A percentile compares a stretch with the other conserved stretches of the same genome.
Conservation (phyloP, 2,888 invertebrate genomes). For the Siphlonurus alternatus region DNA sequence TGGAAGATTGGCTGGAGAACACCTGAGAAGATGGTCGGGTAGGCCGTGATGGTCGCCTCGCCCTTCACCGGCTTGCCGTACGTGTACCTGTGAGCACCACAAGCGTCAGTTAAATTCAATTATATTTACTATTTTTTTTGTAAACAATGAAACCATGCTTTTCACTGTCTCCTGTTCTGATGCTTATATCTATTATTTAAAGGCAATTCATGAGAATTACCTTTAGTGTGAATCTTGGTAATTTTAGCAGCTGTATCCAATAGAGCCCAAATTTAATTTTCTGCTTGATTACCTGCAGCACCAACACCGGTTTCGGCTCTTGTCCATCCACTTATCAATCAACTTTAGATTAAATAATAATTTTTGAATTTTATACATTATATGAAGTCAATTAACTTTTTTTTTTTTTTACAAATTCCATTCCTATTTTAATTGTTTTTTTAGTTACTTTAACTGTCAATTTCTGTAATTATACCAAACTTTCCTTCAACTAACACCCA, state of each 20-base stretch:
- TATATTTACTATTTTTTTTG: not conserved
- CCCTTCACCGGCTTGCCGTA: conserved; percentile 78
- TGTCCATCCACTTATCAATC: too few species aligned
- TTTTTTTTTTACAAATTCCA: too few species aligned
- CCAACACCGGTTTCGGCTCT: too few species aligned
- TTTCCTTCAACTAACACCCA: too few species aligned
- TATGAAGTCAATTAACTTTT: too few species aligned
- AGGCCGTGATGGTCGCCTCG: conserved; percentile 66
- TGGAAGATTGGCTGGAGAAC: conserved; percentile 63
- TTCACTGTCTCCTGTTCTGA: not conserved
- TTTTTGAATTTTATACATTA: not conserved
- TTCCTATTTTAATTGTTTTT: too few species aligned
- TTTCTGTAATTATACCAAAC: too few species aligned
- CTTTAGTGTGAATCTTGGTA: too few species aligned
- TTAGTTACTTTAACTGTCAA: too few species aligned
- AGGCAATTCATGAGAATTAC: not conserved
- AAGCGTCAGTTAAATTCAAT: not conserved
- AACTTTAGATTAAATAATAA: not conserved
- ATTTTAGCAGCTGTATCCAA: too few species aligned
- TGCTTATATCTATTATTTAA: not conserved
- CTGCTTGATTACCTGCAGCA: too few species aligned
- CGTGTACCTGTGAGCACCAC: conserved; percentile 59
- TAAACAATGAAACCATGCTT: not conserved
- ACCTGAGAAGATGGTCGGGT: conserved; percentile 63
- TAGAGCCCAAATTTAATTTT: too few species aligned